These are phyloP conservation scores for Dendrocincla tyrannina DNA, from an alignment of 2,797 vertebrate genomes.

Conservation along the genomic window DNA sequence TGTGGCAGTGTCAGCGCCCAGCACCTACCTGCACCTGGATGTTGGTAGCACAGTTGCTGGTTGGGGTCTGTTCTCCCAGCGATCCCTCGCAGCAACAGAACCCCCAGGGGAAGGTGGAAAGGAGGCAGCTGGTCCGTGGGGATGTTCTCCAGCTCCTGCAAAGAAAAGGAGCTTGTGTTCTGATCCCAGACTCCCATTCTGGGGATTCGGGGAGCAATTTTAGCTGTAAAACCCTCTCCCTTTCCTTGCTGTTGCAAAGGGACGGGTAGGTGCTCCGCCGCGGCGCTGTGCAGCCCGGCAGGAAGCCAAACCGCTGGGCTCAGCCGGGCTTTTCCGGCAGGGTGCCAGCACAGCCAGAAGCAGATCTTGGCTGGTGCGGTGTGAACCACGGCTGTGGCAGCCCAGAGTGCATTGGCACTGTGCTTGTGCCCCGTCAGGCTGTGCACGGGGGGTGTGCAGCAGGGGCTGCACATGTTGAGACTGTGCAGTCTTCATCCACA, in stretches of 20 bases:
- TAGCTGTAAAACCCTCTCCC: neutral
- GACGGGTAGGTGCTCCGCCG: too few species aligned
- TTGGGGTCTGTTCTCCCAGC: neutral
- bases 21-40: neutral
- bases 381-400: neutral
- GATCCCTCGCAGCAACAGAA: neutral
- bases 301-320: neutral
- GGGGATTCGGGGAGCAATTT: neutral
- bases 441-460: neutral
- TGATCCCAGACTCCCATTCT: neutral
- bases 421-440: neutral
- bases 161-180: fast-evolving
- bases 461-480: too few species aligned
- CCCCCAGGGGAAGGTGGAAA: too few species aligned
- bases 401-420: fast-evolving
- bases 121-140: neutral
- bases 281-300: neutral
- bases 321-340: neutral
- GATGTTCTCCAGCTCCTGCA: neutral
- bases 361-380: neutral
- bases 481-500: neutral
- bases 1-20: fast-evolving
- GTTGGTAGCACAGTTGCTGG: neutral
- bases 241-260: too few species aligned
- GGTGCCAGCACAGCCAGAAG: neutral